A percentile compares a stretch with the other conserved stretches of the same genome.
Conservation (phyloP, 2,888 invertebrate species). For the Drepana falcataria region DNA sequence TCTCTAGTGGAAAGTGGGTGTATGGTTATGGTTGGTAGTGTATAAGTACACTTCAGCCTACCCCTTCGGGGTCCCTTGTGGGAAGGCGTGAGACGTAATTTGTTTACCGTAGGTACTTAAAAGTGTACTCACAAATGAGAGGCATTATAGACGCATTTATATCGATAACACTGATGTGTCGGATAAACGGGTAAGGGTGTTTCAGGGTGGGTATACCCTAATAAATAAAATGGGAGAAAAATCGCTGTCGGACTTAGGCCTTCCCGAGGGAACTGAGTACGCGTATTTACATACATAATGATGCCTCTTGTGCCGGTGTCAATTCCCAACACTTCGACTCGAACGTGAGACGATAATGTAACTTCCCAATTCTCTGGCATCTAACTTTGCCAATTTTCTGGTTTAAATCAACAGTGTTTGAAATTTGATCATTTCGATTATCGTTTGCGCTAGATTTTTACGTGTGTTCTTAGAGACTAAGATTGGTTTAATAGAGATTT, state of each 20-base stretch:
- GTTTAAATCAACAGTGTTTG: background rate
- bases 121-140: background rate
- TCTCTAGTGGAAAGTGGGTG: too few species aligned
- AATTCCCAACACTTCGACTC: conserved; percentile 6
- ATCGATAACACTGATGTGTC: conserved; percentile 26
- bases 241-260: conserved; percentile 37
- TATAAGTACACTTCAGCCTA: too few species aligned
- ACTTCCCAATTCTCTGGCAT: background rate
- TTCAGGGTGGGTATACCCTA: conserved; percentile 30
- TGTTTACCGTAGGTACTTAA: too few species aligned
- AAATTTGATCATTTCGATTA: too few species aligned
- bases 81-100: too few species aligned
- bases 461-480: too few species aligned
- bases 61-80: too few species aligned
- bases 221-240: conserved; percentile 49
- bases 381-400: background rate
- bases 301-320: conserved; percentile 28
- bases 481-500: too few species aligned
- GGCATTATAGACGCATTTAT: conserved; percentile 14
- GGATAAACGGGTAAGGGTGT: conserved; percentile 23
- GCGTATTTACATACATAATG: conserved; percentile 46
- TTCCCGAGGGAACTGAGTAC: conserved; percentile 31
- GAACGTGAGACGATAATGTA: background rate
- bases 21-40: too few species aligned
- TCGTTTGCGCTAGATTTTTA: too few species aligned